A percentile compares a stretch with the other conserved stretches of the same genome.
phyloP scores from a whole-genome alignment of 2,888 invertebrate genomes.

The Watsonalla cultraria region DNA sequence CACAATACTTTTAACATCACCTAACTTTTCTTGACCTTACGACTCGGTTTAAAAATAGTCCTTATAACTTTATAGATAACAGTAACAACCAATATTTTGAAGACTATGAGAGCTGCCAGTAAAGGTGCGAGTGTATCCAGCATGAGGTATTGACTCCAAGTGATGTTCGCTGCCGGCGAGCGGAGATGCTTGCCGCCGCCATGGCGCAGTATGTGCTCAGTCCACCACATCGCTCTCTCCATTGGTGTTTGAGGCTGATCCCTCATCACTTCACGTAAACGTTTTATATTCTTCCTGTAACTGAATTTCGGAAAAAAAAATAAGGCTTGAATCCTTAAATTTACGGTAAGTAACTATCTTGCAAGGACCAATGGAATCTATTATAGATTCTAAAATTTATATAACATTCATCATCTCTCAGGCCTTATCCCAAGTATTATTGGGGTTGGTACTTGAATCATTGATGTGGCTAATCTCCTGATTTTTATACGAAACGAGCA shows the following conservation, averaged over 20 bases:
- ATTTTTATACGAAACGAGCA: too few species aligned
- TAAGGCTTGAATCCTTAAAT: constrained; percentile 2
- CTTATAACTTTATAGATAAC: background rate
- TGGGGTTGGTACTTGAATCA: too few species aligned
- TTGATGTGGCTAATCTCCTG: too few species aligned
- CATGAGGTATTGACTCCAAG: constrained; percentile 17
- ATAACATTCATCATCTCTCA: too few species aligned
- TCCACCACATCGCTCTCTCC: constrained; percentile 27
- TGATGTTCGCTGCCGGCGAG: constrained; percentile 22
- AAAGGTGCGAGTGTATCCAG: background rate
- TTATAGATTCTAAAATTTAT: too few species aligned
- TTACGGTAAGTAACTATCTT: too few species aligned
- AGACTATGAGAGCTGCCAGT: background rate
- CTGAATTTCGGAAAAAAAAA: constrained; percentile 6
- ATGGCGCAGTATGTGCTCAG: constrained; percentile 24
- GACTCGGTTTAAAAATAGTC: background rate
- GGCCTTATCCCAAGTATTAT: too few species aligned
- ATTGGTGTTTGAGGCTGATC: constrained; percentile 20
- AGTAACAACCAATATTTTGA: background rate
- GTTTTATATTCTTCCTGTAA: constrained; percentile 13
- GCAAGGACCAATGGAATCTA: too few species aligned
- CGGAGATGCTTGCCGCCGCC: constrained; percentile 24
- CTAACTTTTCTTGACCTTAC: background rate
- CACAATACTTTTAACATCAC: too few species aligned
- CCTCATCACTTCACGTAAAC: constrained; percentile 11